Evolutionary conservation across 2,113 vertebrate genomes (phyloP), one percentile per base, ranked within the genome.

Genomic region (Struthio camelus): DNA sequence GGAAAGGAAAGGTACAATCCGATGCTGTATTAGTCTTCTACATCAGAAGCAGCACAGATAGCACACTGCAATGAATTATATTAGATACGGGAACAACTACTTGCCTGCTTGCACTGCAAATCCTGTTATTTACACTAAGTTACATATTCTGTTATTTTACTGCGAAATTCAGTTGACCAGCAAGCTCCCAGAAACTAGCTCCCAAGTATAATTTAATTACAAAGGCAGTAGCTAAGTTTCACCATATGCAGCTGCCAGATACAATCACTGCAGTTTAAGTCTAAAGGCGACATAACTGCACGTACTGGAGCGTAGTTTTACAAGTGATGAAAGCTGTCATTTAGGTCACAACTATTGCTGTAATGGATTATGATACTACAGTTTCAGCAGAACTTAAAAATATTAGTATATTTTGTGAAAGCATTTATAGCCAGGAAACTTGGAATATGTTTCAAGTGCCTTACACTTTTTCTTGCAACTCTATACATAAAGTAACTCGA

Each of bases 211-310:
- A 98, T 97, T 97, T 97, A 98, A 98, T 98, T 97, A 97, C 94
- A 97, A 97, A 96, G 96, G 95, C 96, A 86, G 42, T 85, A 97
- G 95, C 93, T 93, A 97, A 97, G 85, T 96, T 97, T 96, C 59
- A 94, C 98, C 98, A 97, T 98, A 98, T 97, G 97, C 93, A 94
- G 42, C 70, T 98, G 97, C 96, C 97, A 98, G 97, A 97, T 97
- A 96, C 92, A 97, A 98, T 97, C 96, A 97, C 6, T 86, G 94
- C 94, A 93, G 92, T 93, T 67, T 61, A 97, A 96, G 89, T 96
- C 94, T 97, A 96, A 97, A 96, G 97, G 97, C 80, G 6, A 96
- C 6, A 46, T 94, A 94, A 95, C 91, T 94, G 81, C 96, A 89
- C 82, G 91, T 95, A 95, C 89, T 38, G 59, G 93, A 96, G 94